Base-by-base conservation (phyloP, 2,888 invertebrate genomes). In the Brachycybe producta region DNA sequence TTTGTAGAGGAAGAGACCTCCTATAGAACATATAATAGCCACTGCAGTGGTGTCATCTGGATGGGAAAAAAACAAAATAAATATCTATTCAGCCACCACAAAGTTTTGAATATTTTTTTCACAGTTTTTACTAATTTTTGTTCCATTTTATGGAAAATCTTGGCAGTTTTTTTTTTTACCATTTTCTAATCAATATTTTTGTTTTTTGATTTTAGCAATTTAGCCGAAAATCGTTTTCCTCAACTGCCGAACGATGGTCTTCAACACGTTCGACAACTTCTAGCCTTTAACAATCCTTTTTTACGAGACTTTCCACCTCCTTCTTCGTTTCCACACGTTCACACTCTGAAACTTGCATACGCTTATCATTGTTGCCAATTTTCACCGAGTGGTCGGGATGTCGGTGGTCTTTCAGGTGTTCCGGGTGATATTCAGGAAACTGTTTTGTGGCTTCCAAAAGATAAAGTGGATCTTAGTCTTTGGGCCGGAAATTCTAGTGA, bases 331-430 rank as follows among this genome's bases (percentile, higher is more conserved):
- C 92, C 91, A 0, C 73, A 82, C 30, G 84, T 92, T 56, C 80
- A 84, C 70, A 82, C 81, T 11, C 73, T 92, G 62, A 80, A 85
- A 35, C 71, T 94, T 34, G 85, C 91, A 1, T 94, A 92, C 69
- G 92, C 94, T 57, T 95, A 94, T 70, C 94, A 95, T 67, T 95
- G 94, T 71, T 94, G 94, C 70, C 82, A 86, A 55, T 91, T 86
- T 70, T 67, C 85, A 62, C 79, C 82, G 3, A 17, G 39, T 5
- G 60, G 53, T 70, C 66, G 65, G 58, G 51, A 58, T 54, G 11
- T 21, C 3, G 32, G 8, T 8, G 43, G 30, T 8, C 3, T 66
- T 65, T 41, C 70, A 69, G 5, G 62, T 75, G 42, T 42, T 19
- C 35, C 43, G 8, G 13, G 15, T 5, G 50, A 47, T 36, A 32